Base-by-base conservation (phyloP, 2,888 invertebrate genomes). In the Dione juno region DNA sequence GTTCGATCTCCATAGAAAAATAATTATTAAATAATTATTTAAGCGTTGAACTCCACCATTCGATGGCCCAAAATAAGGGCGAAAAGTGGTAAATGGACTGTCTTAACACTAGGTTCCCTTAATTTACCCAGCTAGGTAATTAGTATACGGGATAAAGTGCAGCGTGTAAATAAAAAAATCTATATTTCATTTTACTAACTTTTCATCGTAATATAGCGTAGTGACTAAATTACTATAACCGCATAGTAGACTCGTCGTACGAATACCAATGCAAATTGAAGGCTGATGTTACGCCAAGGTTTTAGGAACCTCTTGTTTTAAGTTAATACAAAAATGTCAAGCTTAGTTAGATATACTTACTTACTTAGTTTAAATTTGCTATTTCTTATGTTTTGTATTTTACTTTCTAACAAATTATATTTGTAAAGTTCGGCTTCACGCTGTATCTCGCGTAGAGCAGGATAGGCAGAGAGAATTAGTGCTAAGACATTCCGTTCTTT, bases 231-330 rank as follows among this genome's bases (percentile, higher is more conserved):
- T 16, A 28, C 45, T n/a, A n/a, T 35, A 11, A 45, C 61, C 61
- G 61, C 43, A 28, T 28, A 57, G 57, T 35, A 57, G n/a, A 61
- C n/a, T 61, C 61, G 45, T 45, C 43, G 43, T 45, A 28, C 11
- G 61, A 45, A 61, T 61, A 61, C 28, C 45, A 61, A 61, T 61
- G 45, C 45, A 61, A 45, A 11, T 28, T 61, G 43, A 45, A 61
- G 61, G 61, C 28, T 61, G 28, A 61, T 10, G 45, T 61, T 43
- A 59, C n/a, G 5, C 21, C 61, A 61, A 45, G 61, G 61, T 61
- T 28, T 61, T 61, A 28, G 43, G 9, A 43, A 41, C n/a, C 43
- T 45, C 45, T 43, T 61, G 14, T 59, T 59, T 28, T 43, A 59
- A 59, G 21, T 61, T n/a, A 43, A 61, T 45, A 45, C 43, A 10